Evolutionary conservation across 2,113 vertebrate species (phyloP).

Genomic region (Oophaga pumilio): DNA sequence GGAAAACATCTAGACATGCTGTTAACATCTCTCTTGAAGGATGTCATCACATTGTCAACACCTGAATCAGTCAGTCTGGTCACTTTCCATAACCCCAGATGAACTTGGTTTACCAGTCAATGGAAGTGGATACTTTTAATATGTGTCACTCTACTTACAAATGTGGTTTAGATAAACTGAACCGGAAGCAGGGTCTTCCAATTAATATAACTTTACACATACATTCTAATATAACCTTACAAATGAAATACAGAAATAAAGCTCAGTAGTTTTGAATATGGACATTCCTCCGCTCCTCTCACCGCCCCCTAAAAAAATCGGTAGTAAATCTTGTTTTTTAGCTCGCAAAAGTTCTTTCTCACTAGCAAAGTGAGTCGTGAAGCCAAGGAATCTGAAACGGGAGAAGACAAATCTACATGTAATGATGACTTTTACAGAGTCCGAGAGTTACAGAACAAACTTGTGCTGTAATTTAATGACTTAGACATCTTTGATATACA

Average conservation of each 20-base stretch:
- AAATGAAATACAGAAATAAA: background rate
- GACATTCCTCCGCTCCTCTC: background rate
- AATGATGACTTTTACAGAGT: constrained; percentile 27
- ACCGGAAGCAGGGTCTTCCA: background rate
- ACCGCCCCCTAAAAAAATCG: background rate
- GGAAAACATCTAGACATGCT: constrained; percentile 19
- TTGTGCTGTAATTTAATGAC: constrained; percentile 29
- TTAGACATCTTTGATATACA: constrained; percentile 28
- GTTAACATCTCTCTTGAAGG: constrained; percentile 42
- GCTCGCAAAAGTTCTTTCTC: background rate
- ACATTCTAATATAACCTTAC: background rate
- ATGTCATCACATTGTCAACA: constrained; percentile 56
- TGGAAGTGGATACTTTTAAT: constrained; percentile 13
- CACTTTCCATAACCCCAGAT: constrained; percentile 50
- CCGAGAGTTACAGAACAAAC: background rate
- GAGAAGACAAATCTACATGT: constrained; percentile 16
- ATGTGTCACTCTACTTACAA: background rate
- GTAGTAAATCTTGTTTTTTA: constrained; percentile 1
- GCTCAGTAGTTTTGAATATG: background rate
- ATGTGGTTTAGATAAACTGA: background rate
- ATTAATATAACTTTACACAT: background rate
- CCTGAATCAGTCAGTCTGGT: constrained; percentile 30
- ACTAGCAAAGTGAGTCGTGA: background rate
- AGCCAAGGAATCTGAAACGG: constrained; percentile 1
- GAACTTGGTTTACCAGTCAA: constrained; percentile 29